A percentile compares a stretch with the other conserved stretches of the same genome.
Conservation (phyloP, 2,797 vertebrate species). For the Lutjanus campechanus region DNA sequence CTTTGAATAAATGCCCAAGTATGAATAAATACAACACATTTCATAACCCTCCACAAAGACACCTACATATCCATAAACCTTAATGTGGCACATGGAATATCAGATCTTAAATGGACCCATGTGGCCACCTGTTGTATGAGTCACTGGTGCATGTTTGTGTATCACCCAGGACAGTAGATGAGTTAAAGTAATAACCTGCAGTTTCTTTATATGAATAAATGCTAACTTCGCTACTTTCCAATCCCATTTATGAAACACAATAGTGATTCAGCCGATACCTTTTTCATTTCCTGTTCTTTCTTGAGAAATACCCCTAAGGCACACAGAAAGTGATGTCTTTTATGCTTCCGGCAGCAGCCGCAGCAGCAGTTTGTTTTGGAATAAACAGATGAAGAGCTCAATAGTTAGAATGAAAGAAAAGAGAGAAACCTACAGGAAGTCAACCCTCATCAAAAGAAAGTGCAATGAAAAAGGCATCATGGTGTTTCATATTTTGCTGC, state of each 20-base stretch:
- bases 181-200: conserved; percentile 50
- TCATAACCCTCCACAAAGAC: conserved; percentile 51
- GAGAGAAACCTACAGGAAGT: conserved; percentile 23
- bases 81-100: conserved; percentile 43
- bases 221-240: conserved; percentile 49
- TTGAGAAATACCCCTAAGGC: conserved; percentile 43
- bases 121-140: conserved; percentile 35
- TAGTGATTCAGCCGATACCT: conserved; percentile 35
- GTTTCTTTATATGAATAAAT: conserved; percentile 43
- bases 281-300: conserved; percentile 60
- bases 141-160: conserved; percentile 20
- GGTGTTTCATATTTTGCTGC: conserved; percentile 17
- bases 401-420: conserved; percentile 38
- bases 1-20: conserved; percentile 70
- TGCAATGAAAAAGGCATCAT: conserved; percentile 2
- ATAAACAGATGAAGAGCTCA: conserved; percentile 53
- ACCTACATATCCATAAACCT: conserved; percentile 65
- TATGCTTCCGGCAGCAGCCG: conserved; percentile 27
- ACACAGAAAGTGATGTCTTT: conserved; percentile 37
- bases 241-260: conserved; percentile 50
- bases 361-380: conserved; percentile 55
- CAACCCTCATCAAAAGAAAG: conserved; percentile 23
- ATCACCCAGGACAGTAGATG: conserved; percentile 18
- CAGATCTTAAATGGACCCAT: conserved; percentile 53
- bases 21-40: conserved; percentile 63